These are phyloP conservation scores for Pachycephus smyrnensis DNA, from an alignment of 2,888 invertebrate genomes.

Conservation along the genomic window DNA sequence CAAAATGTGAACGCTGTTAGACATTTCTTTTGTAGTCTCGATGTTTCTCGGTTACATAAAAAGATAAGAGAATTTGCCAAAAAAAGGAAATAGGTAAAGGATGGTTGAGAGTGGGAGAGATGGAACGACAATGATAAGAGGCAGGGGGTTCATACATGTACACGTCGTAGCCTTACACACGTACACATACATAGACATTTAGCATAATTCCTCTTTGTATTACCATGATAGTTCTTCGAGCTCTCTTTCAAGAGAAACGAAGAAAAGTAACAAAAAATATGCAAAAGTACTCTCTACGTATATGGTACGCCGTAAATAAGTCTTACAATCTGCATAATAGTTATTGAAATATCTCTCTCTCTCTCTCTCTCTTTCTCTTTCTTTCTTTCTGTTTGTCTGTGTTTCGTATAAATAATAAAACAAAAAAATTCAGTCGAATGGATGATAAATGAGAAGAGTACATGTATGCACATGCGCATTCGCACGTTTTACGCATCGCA, in stretches of 20 bases:
- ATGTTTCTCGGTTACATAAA: constrained; percentile 54
- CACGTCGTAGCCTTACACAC: not conserved
- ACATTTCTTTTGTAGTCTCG: constrained; percentile 43
- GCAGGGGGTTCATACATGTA: not conserved
- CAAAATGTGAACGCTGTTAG: not conserved
- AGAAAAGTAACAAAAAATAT: not conserved
- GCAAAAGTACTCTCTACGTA: constrained; percentile 4
- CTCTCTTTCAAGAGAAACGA: not conserved
- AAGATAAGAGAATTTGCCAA: constrained; percentile 56
- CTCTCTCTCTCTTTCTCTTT: no score
- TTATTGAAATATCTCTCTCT: constrained; percentile 14
- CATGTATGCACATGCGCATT: not conserved
- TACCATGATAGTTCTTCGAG: constrained; percentile 20
- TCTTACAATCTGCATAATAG: constrained; percentile 20
- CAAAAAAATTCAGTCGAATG: not conserved
- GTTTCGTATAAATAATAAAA: not conserved
- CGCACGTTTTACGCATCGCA: no score
- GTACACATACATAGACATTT: constrained; percentile 7
- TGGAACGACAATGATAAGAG: not conserved
- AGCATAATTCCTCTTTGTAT: constrained; percentile 16
- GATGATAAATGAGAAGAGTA: not conserved
- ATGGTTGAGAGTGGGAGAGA: not conserved
- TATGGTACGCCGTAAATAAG: constrained; percentile 18
- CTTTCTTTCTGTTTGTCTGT: not conserved
- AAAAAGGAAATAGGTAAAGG: constrained; percentile 15